phyloP scores from a whole-genome alignment of 2,113 vertebrate species.

The Cyphomyrus plagiostoma region DNA sequence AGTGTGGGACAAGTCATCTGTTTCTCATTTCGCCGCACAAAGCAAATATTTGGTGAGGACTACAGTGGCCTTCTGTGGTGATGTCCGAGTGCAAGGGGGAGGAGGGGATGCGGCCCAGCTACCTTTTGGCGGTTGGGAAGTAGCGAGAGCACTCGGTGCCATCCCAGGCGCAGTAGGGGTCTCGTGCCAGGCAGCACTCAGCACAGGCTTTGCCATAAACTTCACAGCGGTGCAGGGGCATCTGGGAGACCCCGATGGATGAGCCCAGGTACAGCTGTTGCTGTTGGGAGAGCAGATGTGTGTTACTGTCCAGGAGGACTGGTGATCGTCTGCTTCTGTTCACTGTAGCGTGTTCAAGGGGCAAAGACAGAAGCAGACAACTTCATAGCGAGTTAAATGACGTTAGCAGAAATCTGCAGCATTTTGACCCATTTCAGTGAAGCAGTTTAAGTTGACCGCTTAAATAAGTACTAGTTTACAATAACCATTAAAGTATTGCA shows the following conservation, averaged over 20 bases:
- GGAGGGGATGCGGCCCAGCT: constrained; percentile 17
- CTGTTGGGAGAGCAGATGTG: constrained; percentile 50
- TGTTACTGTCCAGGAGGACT: not conserved
- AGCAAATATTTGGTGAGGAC: not conserved
- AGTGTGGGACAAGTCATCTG: not conserved
- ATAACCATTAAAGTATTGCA: not conserved
- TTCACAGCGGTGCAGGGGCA: constrained; percentile 89
- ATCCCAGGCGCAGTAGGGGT: constrained; percentile 98
- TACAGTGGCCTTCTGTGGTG: not conserved
- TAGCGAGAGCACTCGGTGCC: constrained; percentile 93
- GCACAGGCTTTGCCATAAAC: constrained; percentile 93
- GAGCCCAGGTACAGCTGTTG: constrained; percentile 96
- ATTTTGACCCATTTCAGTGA: not conserved
- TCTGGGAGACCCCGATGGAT: constrained; percentile 77
- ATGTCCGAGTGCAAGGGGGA: not conserved
- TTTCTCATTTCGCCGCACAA: constrained; percentile 17
- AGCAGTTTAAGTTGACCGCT: not conserved
- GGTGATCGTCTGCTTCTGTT: not conserved
- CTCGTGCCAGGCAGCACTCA: constrained; percentile 91
- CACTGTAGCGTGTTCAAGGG: not conserved
- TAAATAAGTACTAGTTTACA: not conserved
- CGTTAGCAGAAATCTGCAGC: not conserved
- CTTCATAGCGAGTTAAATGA: not conserved
- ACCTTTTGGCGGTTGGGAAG: constrained; percentile 96
- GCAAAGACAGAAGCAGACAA: not conserved